Base-by-base conservation (phyloP, 2,888 invertebrate genomes). In the Hoplodrina ambigua region DNA sequence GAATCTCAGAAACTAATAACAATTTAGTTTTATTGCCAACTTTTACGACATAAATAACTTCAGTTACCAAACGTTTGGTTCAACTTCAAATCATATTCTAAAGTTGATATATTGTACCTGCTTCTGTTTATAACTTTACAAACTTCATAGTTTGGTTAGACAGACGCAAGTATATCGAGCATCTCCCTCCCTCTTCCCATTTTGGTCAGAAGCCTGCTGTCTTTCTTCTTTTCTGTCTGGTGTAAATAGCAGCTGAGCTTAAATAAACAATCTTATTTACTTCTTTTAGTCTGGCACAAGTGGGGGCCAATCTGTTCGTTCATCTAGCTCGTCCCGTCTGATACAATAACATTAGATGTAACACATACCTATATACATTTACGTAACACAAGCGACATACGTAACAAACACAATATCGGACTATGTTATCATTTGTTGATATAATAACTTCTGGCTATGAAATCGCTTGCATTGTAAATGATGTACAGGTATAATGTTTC, bases 381-480 rank as follows among this genome's bases (percentile, higher is more conserved):
- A 61, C 33, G 30, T 63, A 78, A 78, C 60, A 6, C 57, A 41
- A 37, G 13, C 13, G 19, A 66, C 33, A 67, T 66, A 55, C 58
- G 46, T 75, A 62, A 49, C 46, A 52, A 53, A 59, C 58, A 75
- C 25, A 62, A 46, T 50, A 72, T 54, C 50, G n/a, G 52, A 30
- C 37, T 70, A 30, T 61, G 41, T 49, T 78, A 61, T 50, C 56
- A 72, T 73, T 49, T 72, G 56, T 78, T 78, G 62, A 57, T 72
- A 57, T 61, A 53, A 74, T 53, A 44, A 53, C 33, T 53, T 62
- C 41, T 57, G 41, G n/a, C 17, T 61, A 41, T 53, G 15, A 52
- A 77, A 33, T 33, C 11, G 60, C 30, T 15, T 19, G 55, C 41
- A 46, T 41, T 41, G 13, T 1, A 11, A 3, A 37, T 7, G 17